Conservation (phyloP, 2,888 invertebrate species). For the Lycia hirtaria region DNA sequence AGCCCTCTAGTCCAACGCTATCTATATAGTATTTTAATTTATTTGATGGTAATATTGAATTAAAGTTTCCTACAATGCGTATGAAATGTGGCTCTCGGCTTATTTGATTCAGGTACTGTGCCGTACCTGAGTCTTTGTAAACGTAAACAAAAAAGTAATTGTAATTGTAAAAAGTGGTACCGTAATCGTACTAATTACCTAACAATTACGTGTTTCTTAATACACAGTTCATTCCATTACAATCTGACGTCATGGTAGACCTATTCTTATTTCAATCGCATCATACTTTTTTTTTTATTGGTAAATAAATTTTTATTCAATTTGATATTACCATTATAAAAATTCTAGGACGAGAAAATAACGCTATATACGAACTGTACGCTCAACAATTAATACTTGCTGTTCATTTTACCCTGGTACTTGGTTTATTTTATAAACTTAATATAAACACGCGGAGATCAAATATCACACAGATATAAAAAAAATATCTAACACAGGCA, state of each 20-base stretch:
- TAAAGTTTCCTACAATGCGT: no score
- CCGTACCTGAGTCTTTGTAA: no score
- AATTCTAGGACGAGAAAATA: slow-evolving; percentile 28
- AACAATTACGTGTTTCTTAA: no score
- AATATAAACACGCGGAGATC: slow-evolving; percentile 3
- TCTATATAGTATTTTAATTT: slow-evolving; percentile 13
- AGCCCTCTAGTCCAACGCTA: slow-evolving; percentile 9
- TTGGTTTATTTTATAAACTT: slow-evolving; percentile 31
- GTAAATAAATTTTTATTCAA: slow-evolving; percentile 6
- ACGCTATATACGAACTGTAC: slow-evolving; percentile 10
- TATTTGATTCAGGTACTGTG: no score
- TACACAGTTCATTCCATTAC: no score
- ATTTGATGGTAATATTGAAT: slow-evolving; percentile 29
- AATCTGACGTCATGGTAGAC: no score
- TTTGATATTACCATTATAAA: slow-evolving; percentile 5
- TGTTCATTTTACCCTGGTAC: slow-evolving; percentile 46
- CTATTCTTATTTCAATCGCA: not conserved
- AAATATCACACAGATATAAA: slow-evolving; percentile 19
- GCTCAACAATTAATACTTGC: slow-evolving; percentile 23
- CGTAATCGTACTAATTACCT: no score
- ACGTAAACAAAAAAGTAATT: no score
- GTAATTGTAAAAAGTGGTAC: no score
- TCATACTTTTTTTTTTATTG: not conserved
- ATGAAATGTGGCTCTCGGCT: no score
- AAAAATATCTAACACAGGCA: no score